Evolutionary conservation across 64 coral and sea anemone species (phyloP).

Genomic region (Stichodactyla mertensii): DNA sequence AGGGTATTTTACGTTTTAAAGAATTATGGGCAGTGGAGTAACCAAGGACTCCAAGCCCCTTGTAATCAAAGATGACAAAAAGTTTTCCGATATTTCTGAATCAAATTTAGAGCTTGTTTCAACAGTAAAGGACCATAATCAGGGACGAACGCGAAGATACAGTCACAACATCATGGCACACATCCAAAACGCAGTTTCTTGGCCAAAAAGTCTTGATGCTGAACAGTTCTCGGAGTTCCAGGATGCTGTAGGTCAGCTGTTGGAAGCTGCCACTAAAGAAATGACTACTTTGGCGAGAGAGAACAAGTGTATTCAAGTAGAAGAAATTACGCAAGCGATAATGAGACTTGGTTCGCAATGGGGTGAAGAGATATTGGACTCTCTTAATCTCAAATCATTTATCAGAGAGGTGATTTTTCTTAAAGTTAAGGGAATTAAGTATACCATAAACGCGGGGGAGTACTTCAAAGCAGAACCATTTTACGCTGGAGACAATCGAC

Average conservation of each 20-base stretch:
- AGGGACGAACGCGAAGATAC: neutral
- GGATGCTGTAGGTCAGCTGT: conserved; percentile 8
- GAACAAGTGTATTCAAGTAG: neutral
- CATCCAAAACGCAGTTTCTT: neutral
- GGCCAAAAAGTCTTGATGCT: conserved; percentile 27
- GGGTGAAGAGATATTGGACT: conserved; percentile 20
- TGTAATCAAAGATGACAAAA: neutral
- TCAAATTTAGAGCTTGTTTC: neutral
- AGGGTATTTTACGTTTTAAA: neutral
- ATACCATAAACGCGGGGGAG: conserved; percentile 18
- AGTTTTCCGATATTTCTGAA: neutral
- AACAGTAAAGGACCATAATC: neutral
- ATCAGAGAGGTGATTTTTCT: conserved; percentile 40
- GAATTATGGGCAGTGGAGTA: neutral
- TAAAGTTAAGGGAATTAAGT: conserved; percentile 13
- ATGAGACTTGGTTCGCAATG: conserved; percentile 13
- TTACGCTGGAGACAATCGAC: conserved; percentile 33
- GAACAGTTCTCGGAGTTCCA: conserved; percentile 18
- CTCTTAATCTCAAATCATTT: conserved; percentile 41
- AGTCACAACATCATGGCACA: neutral
- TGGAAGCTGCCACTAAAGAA: conserved; percentile 4
- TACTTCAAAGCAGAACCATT: conserved; percentile 38
- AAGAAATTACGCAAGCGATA: conserved; percentile 36
- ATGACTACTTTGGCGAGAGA: conserved; percentile 24
- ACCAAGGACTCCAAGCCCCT: neutral